A percentile compares a stretch with the other conserved stretches of the same genome.
These are phyloP conservation scores for Frankliniella fusca DNA, from an alignment of 2,888 invertebrate species.

Conservation along the genomic window DNA sequence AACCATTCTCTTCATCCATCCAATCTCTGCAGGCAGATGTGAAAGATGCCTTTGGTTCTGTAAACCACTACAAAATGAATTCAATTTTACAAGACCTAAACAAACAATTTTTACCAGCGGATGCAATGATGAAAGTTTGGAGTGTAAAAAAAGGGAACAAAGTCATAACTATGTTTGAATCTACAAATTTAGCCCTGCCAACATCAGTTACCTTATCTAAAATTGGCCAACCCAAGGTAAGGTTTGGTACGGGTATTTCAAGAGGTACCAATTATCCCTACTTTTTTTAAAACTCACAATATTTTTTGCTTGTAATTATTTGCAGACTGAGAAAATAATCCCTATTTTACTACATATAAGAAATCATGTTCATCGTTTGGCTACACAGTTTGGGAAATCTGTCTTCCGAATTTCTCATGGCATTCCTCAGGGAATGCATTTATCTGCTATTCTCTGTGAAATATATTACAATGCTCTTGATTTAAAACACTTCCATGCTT, in stretches of 20 bases:
- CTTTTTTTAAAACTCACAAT: background rate
- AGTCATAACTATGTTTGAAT: background rate
- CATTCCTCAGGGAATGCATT: slow-evolving; percentile 3
- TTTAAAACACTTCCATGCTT: background rate
- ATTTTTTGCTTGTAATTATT: background rate
- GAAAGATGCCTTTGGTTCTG: background rate
- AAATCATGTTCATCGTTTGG: background rate
- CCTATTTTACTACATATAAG: background rate
- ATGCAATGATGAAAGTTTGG: background rate
- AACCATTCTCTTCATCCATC: too few relatives aligned
- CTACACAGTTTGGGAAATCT: background rate
- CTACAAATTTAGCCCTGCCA: background rate
- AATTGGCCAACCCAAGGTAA: background rate
- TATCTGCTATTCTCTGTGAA: background rate
- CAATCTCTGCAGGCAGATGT: background rate
- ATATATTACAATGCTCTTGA: background rate
- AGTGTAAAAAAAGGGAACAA: background rate
- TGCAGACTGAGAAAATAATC: background rate
- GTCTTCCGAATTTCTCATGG: background rate
- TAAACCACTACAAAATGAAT: background rate
- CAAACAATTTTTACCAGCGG: background rate
- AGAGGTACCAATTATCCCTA: background rate
- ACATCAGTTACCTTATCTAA: background rate
- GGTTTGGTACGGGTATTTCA: background rate
- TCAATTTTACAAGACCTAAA: background rate